These are phyloP conservation scores for Acanthornis magna DNA, from an alignment of 2,797 vertebrate species.

Conservation along the genomic window DNA sequence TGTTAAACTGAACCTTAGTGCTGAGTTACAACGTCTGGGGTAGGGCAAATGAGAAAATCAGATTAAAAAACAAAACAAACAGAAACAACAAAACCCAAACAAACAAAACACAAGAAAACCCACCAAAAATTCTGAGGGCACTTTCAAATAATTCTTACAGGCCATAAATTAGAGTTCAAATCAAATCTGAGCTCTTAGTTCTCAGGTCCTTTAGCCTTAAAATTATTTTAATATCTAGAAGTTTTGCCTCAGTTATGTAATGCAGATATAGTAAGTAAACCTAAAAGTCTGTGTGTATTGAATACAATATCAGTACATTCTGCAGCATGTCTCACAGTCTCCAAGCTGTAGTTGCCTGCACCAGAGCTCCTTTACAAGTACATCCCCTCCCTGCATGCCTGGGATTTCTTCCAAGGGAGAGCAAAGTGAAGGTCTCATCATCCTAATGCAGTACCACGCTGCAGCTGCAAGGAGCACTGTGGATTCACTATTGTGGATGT, in stretches of 20 bases:
- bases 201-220: background rate
- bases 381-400: background rate
- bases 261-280: background rate
- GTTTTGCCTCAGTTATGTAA: background rate
- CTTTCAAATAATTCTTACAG: background rate
- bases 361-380: background rate
- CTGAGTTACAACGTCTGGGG: background rate
- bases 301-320: background rate
- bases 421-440: background rate
- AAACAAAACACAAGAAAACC: accelerated
- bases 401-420: background rate
- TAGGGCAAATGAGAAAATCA: background rate
- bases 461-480: background rate
- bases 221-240: background rate
- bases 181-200: background rate
- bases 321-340: background rate
- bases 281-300: background rate
- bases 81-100: no score
- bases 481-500: background rate
- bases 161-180: background rate
- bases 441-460: accelerated
- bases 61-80: background rate
- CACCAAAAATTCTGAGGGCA: accelerated
- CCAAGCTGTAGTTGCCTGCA: background rate
- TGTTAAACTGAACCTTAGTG: background rate